Evolutionary conservation across 2,113 vertebrate genomes (phyloP).

Genomic region (Oreocharis arfaki): DNA sequence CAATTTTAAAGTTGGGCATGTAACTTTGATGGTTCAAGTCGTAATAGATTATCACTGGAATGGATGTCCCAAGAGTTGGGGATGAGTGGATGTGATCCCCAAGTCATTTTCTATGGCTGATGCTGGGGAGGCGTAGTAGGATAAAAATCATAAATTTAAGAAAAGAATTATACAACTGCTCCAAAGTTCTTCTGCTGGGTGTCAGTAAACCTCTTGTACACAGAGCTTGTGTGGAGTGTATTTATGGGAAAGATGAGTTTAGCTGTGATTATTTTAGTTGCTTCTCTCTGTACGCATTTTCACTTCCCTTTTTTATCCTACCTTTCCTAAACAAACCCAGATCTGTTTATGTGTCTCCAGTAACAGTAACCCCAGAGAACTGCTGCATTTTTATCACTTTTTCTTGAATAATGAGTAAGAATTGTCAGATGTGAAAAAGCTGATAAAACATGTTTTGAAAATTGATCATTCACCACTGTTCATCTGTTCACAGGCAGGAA

Average conservation of each 20-base stretch:
- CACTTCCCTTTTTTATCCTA: background rate
- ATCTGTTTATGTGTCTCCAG: background rate
- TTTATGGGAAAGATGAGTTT: background rate
- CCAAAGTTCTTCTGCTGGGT: background rate
- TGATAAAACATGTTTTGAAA: constrained; percentile 44
- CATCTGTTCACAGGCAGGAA: background rate
- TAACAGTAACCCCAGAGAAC: constrained; percentile 17
- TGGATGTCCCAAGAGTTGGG: background rate
- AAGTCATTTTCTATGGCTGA: background rate
- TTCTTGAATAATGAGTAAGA: constrained; percentile 50
- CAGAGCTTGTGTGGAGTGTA: background rate
- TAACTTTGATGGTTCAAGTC: background rate
- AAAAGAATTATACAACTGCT: background rate
- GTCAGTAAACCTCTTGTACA: background rate
- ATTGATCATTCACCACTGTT: background rate
- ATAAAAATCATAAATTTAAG: background rate
- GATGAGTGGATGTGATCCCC: background rate
- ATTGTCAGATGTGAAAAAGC: constrained; percentile 34
- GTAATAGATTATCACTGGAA: background rate
- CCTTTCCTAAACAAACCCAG: background rate
- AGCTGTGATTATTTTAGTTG: background rate
- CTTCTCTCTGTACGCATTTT: background rate
- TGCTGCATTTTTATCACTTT: constrained; percentile 35
- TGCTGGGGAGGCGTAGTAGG: background rate
- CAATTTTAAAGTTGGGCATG: background rate